Evolutionary conservation across 2,888 invertebrate genomes (phyloP).

Genomic region (Agonopterix arenella): DNA sequence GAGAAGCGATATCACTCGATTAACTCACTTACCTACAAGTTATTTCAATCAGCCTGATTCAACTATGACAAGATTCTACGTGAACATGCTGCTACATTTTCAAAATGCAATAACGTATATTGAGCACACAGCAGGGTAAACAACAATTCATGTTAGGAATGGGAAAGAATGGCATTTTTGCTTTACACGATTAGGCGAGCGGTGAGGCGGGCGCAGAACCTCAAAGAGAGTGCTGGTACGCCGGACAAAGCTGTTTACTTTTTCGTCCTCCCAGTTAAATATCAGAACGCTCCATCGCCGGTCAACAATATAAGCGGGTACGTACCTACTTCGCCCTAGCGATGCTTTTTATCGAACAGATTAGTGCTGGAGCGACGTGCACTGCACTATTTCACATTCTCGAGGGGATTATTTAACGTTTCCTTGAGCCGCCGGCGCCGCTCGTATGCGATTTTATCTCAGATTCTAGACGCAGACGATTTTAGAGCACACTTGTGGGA

Average conservation of each 20-base stretch:
- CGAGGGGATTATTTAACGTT: constrained; percentile 51
- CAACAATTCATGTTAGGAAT: constrained; percentile 13
- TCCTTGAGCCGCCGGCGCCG: constrained; percentile 25
- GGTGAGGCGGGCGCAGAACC: constrained; percentile 22
- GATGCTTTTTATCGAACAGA: constrained; percentile 51
- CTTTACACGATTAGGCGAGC: constrained; percentile 40
- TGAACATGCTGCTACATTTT: background rate
- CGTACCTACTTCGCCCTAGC: constrained; percentile 21
- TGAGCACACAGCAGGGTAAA: background rate
- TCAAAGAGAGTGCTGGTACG: constrained; percentile 25
- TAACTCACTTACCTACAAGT: too few species aligned
- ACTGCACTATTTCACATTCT: constrained; percentile 46
- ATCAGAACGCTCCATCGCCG: constrained; percentile 51
- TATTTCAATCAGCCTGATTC: too few species aligned
- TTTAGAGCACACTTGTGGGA: constrained; percentile 13
- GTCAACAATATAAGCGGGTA: constrained; percentile 46
- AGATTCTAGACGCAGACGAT: constrained; percentile 24
- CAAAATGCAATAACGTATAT: constrained; percentile 1
- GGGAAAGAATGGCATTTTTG: constrained; percentile 35
- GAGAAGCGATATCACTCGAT: too few species aligned
- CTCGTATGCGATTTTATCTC: constrained; percentile 28
- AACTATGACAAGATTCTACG: too few species aligned
- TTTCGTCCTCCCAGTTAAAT: constrained; percentile 47
- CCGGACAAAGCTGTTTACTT: constrained; percentile 49
- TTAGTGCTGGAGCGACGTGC: constrained; percentile 40